Evolutionary conservation across 2,888 invertebrate species (phyloP), one percentile per base, ranked within the genome.

Genomic region (Agrenia bidenticulata): DNA sequence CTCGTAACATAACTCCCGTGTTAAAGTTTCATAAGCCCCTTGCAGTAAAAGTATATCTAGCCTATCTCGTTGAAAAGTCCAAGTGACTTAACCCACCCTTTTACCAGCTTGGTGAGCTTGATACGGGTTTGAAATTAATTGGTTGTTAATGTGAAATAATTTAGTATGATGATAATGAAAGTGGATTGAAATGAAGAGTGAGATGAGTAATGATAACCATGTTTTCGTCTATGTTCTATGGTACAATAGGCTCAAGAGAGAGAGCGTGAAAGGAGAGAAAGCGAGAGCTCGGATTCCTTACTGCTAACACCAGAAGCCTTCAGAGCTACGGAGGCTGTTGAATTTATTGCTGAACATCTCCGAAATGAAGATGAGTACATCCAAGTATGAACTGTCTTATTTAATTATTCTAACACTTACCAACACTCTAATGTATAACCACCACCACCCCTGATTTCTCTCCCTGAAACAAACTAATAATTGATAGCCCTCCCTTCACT

Each of bases 351-450:
- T 32, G 94, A 96, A 80, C 97, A 99, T 85, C 85, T 98, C 77
- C 88, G 95, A 76, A 95, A 95, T 80, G 98, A 98, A 83, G 97
- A 98, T 84, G 90, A 97, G 78, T 97, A 97, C 79, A 95, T 97
- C 81, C 95, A 96, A 88, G 97, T 97, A 81, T 79, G 79, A 13
- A 27, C 15, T 7, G 1, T 49, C 17, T 49, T 59, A 41, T 51
- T 26, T 49, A 24, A 53, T 32, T 45, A 51, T 37, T 63, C 58
- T 9, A 45, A 23, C 55, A 58, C 27, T 26, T 56, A 21, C 37
- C 27, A 49, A 45, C 63, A 53, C 50, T 21, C 27, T 55, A 21
- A 13, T 17, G 13, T 26, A 41, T 37, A 19, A 13, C 21, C 19
- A 32, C 32, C 15, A 15, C 13, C 21, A 45, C 41, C 13, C 39